Percentiles rank a stretch among this genome's conserved stretches.
Evolutionary conservation across 2,113 vertebrate genomes (phyloP).

Genomic region (Dryoscopus gambensis): DNA sequence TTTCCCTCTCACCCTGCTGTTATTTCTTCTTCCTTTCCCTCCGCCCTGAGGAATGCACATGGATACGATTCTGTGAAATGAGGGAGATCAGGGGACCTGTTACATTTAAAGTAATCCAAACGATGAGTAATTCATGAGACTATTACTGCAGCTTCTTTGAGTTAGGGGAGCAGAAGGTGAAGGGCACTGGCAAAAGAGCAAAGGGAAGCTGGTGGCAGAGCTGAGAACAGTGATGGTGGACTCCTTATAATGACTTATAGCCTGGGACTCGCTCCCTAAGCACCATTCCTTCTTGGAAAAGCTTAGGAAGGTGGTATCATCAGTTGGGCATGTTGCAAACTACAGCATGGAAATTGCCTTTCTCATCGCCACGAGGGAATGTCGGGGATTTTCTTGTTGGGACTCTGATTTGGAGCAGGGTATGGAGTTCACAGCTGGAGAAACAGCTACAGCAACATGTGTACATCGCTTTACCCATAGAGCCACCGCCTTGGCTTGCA

Average conservation of each 20-base stretch:
- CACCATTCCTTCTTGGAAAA: background rate
- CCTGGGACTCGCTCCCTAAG: background rate
- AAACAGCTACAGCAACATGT: rapidly evolving
- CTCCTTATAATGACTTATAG: background rate
- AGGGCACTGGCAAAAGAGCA: background rate
- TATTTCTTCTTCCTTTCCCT: background rate
- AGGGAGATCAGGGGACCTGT: background rate
- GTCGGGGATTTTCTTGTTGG: background rate
- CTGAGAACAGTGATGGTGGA: background rate
- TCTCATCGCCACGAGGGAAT: background rate
- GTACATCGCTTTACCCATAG: background rate
- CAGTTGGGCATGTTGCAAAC: background rate
- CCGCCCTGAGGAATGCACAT: background rate
- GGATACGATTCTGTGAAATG: rapidly evolving
- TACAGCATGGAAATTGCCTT: background rate
- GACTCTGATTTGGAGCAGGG: background rate
- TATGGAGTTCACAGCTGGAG: background rate
- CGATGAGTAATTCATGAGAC: background rate
- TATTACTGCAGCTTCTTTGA: background rate
- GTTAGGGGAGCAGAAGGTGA: background rate
- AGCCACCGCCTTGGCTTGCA: background rate
- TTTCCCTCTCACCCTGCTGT: background rate
- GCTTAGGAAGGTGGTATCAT: background rate
- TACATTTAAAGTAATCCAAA: background rate
- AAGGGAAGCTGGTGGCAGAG: background rate